Base-by-base conservation (phyloP, 2,888 invertebrate species). In the Endotricha flammealis region DNA sequence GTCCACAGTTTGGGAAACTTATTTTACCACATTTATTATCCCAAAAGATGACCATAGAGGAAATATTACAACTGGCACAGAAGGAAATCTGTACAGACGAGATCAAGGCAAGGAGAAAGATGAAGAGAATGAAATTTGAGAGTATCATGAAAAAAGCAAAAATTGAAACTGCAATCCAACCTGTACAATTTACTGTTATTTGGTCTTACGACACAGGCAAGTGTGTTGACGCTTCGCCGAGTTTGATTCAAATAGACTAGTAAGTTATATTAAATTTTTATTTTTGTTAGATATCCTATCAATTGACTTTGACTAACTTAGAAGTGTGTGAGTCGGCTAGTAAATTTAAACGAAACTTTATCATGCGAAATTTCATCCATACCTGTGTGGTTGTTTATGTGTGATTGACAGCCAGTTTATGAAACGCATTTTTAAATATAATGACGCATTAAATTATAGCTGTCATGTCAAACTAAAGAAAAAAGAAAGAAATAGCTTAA, bases 191-290 rank as follows among this genome's bases (percentile, higher is more conserved):
- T 44, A 46, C 56, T 22, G 88, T 90, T 71, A 63, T 68, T 71
- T 89, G 91, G 92, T 83, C 76, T 44, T 88, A 85, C 64, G 76
- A 93, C 69, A 88, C 93, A 32, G 85, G 88, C 24, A 96, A 95
- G 74, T 96, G 96, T 80, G 90, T 96, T 6, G 96, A 96, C 87
- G 92, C 94, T 5, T 90, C 94, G 8, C 93, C 95, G 11, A 77
- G 88, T 12, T 49, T 90, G 32, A 88, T 88, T 49, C 53, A 75
- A 48, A 57, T 58, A 41, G 70, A 64, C 50, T 60, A 66, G 90
- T 90, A 76, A 82, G 82, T 44, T 12, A 5, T 8, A 22, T 27
- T 32, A 13, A 11, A 16, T 22, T 24, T 9, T 4, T 12, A 9
- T 31, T 4, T 31, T 14, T 16, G 6, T 20, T 2, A 20, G 4